phyloP scores from a whole-genome alignment of 2,888 invertebrate species.

The Busseola fusca region DNA sequence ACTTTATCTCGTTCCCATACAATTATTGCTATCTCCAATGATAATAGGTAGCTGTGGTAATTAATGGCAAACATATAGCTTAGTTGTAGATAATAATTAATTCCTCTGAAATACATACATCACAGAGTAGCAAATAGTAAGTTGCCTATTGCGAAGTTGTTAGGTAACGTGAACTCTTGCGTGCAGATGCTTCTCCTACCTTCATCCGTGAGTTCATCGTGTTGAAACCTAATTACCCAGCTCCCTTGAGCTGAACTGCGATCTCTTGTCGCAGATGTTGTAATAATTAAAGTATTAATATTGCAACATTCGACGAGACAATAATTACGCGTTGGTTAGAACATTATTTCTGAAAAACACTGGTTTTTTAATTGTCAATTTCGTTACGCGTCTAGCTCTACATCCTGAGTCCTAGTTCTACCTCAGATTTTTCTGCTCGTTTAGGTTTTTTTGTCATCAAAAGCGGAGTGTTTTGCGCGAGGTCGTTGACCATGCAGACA shows the following conservation, averaged over 20 bases:
- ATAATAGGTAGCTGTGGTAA: constrained; percentile 22
- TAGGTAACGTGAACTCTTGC: constrained; percentile 37
- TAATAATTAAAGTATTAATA: constrained; percentile 23
- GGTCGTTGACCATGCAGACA: background rate
- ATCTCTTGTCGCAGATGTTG: constrained; percentile 24
- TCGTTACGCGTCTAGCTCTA: background rate
- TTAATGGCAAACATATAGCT: constrained; percentile 7
- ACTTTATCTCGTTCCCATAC: constrained; percentile 30
- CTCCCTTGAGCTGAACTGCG: background rate
- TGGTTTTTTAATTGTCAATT: background rate
- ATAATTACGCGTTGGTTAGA: constrained; percentile 3
- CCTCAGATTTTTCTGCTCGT: background rate
- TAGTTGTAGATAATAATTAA: constrained; percentile 18
- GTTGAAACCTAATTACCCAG: constrained; percentile 36
- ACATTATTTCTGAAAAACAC: background rate
- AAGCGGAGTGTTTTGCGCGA: background rate
- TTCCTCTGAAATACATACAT: constrained; percentile 7
- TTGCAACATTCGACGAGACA: constrained; percentile 14
- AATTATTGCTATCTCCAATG: constrained; percentile 27
- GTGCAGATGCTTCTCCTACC: constrained; percentile 9
- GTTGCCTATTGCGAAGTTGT: constrained; percentile 20
- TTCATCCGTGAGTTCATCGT: constrained; percentile 3
- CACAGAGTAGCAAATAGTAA: background rate
- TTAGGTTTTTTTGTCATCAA: background rate
- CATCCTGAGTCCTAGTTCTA: background rate